Conservation (phyloP, 2,797 vertebrate genomes). For the Coregonus suidteri region DNA sequence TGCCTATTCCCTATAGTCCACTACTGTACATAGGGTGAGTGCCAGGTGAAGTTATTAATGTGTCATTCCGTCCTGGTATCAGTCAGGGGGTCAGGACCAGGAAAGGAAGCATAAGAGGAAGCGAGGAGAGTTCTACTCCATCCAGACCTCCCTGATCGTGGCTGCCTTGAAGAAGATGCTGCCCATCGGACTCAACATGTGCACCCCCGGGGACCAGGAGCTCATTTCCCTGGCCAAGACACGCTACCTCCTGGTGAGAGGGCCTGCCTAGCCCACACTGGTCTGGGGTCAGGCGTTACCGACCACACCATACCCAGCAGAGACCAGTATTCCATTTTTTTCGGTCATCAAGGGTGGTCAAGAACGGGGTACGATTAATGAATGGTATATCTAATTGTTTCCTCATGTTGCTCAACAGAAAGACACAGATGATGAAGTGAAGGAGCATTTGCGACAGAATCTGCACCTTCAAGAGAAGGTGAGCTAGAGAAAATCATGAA, state of each 20-base stretch:
- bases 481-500: conserved; percentile 26
- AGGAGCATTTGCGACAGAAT: conserved; percentile 91
- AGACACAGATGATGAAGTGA: conserved; percentile 97
- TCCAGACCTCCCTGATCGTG: conserved; percentile 97
- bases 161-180: conserved; percentile 98
- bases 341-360: too few species aligned
- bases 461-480: conserved; percentile 96
- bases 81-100: conserved; percentile 97
- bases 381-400: neutral
- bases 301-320: neutral
- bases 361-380: too few species aligned
- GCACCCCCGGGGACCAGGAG: conserved; percentile 96
- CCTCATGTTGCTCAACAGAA: conserved; percentile 79
- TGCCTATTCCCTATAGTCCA: neutral
- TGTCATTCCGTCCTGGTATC: conserved; percentile 43
- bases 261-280: neutral
- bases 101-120: conserved; percentile 95
- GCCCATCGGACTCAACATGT: conserved; percentile 99
- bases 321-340: too few species aligned
- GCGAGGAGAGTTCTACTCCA: conserved; percentile 94
- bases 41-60: neutral
- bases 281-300: neutral
- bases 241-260: conserved; percentile 88
- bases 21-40: neutral
- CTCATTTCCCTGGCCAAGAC: conserved; percentile 93